A percentile compares a stretch with the other conserved stretches of the same genome.
phyloP scores from a whole-genome alignment of 1,140 invertebrate genomes.

The Mactra quadrangularis region DNA sequence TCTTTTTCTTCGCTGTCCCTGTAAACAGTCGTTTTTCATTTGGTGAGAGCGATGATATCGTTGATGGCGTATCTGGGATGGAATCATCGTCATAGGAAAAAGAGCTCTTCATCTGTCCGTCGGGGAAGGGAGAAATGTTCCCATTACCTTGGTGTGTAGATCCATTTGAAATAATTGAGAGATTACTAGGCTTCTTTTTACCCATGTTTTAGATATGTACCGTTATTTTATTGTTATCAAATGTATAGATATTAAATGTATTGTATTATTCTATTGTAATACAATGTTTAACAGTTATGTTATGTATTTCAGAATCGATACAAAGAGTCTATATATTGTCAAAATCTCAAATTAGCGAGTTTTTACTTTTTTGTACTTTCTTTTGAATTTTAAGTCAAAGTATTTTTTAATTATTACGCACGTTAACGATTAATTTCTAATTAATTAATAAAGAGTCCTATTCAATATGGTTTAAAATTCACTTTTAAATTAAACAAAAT shows the following conservation, averaged over 20 bases:
- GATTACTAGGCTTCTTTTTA: not conserved
- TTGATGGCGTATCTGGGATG: not conserved
- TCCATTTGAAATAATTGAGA: conserved; percentile 20
- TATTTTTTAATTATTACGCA: too few species aligned
- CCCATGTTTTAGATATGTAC: not conserved
- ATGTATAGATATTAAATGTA: not conserved
- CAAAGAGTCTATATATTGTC: too few species aligned
- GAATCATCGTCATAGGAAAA: not conserved
- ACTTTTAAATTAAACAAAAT: too few species aligned
- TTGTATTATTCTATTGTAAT: not conserved
- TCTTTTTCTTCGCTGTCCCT: not conserved
- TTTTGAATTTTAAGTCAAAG: too few species aligned
- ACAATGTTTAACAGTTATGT: not conserved
- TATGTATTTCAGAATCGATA: too few species aligned
- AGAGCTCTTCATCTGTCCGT: not conserved
- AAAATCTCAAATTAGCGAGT: too few species aligned
- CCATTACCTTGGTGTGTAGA: conserved; percentile 4
- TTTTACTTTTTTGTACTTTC: too few species aligned
- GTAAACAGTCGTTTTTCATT: conserved; percentile 20
- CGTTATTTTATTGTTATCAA: not conserved
- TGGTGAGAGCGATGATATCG: not conserved
- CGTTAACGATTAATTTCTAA: too few species aligned
- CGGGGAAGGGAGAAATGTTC: not conserved
- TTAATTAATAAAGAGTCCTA: too few species aligned
- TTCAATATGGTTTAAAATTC: too few species aligned